Conservation (phyloP, 2,113 vertebrate species). For the Ciconia stormi region DNA sequence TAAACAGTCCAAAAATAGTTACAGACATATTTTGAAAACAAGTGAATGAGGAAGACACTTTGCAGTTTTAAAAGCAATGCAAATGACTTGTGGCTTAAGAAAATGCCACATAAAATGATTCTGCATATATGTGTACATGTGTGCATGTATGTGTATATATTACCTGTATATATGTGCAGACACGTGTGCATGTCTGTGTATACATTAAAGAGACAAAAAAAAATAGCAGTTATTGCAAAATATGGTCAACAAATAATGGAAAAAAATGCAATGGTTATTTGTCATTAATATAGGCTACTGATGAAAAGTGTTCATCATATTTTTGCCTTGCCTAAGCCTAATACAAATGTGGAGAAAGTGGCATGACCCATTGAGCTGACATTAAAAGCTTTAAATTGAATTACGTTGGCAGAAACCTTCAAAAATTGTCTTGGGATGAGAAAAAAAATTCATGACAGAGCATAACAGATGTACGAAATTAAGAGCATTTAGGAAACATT, state of each 20-base stretch:
- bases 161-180: neutral
- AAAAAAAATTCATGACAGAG: conserved; percentile 54
- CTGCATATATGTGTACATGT: neutral
- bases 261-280: neutral
- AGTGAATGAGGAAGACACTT: conserved; percentile 34
- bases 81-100: conserved; percentile 51
- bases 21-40: conserved; percentile 62
- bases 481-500: conserved; percentile 57
- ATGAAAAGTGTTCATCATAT: conserved; percentile 54
- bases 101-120: conserved; percentile 53
- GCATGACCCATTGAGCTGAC: conserved; percentile 68
- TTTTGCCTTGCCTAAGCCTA: conserved; percentile 51
- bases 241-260: neutral
- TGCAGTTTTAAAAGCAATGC: conserved; percentile 30
- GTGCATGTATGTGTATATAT: neutral
- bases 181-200: neutral
- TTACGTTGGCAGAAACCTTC: conserved; percentile 68
- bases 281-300: neutral
- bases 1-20: conserved; percentile 53
- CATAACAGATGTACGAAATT: conserved; percentile 72
- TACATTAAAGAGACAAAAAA: neutral
- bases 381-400: conserved; percentile 70
- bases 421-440: conserved; percentile 48
- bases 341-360: conserved; percentile 46
- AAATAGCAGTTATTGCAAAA: neutral